Base-by-base conservation (phyloP, 2,113 vertebrate species). In the Cynocephalus volans region DNA sequence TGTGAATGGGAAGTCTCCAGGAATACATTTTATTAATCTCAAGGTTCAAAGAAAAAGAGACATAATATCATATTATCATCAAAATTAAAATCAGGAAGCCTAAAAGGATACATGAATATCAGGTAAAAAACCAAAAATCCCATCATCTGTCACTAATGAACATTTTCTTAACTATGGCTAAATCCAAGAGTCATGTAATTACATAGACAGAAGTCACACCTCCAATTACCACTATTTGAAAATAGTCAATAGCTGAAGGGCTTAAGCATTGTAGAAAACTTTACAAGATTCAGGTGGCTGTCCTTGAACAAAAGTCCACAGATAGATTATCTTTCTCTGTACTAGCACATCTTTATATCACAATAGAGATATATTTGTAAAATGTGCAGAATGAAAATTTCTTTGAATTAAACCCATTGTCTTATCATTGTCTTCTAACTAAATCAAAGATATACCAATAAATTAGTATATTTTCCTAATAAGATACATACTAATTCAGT, bases 41-140 rank as follows among this genome's bases (percentile, higher is more conserved):
- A 58, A 54, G 6, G 10, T 92, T 97, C 92, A 97, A 93, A 96
- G 80, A 45, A 97, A 86, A 91, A 84, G 52, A 86, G 23, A 87
- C 10, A 26, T 1, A 21, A 69, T 76, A 88, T 91, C 26, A 67
- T n/a, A 95, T n/a, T 24, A 94, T 93, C 70, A 95, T 91, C 31
- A 94, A 86, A 97, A 96, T 89, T 83, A 95, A 91, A 85, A 96
- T 13, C 60, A 45, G 73, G 10, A 67, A 82, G 65, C 19, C 60
- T 56, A 67, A 85, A 93, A 95, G 14, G 23, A 93, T 58, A 83
- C 0, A 45, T 72, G 76, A 82, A 92, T 96, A 94, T 84, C 79
- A 92, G 65, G 15, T 2, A 41, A 93, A 91, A 91, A 72, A 84
- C 86, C 52, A 92, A 52, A 88, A 96, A 2, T 19, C 14, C 6